Evolutionary conservation across 2,797 vertebrate genomes (phyloP).

Genomic region (Streptopelia turtur): DNA sequence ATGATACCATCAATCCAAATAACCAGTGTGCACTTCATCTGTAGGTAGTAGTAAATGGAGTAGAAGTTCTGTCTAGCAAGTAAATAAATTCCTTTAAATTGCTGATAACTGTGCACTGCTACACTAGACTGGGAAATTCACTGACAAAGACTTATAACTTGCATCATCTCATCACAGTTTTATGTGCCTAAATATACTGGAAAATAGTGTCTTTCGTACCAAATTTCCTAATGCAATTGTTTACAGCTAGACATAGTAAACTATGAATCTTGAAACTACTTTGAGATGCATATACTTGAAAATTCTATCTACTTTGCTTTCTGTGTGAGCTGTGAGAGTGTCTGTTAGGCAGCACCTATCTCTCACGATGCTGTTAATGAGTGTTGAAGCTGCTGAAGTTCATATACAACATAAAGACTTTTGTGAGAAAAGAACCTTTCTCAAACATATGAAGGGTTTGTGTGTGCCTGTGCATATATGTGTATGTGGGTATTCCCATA

Average conservation of each 20-base stretch:
- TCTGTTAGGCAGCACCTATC: neutral
- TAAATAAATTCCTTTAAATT: slow-evolving; percentile 19
- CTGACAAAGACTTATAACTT: neutral
- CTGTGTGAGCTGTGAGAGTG: neutral
- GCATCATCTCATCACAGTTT: neutral
- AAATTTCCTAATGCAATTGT: neutral
- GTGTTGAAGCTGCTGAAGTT: neutral
- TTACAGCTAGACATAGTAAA: neutral
- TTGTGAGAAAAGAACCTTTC: neutral
- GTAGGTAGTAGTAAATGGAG: neutral
- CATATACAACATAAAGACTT: neutral
- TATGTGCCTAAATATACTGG: neutral
- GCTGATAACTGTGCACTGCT: neutral
- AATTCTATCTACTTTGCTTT: neutral
- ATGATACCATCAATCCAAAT: neutral
- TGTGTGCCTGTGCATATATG: neutral
- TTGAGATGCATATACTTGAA: neutral
- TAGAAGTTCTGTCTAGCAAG: neutral
- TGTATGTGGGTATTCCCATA: neutral
- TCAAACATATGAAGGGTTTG: neutral
- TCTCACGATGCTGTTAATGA: neutral
- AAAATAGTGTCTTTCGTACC: neutral
- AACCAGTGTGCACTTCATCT: neutral
- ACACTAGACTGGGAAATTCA: neutral
- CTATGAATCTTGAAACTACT: neutral